Base-by-base conservation (phyloP, 2,113 vertebrate species). In the Clarias gariepinus region DNA sequence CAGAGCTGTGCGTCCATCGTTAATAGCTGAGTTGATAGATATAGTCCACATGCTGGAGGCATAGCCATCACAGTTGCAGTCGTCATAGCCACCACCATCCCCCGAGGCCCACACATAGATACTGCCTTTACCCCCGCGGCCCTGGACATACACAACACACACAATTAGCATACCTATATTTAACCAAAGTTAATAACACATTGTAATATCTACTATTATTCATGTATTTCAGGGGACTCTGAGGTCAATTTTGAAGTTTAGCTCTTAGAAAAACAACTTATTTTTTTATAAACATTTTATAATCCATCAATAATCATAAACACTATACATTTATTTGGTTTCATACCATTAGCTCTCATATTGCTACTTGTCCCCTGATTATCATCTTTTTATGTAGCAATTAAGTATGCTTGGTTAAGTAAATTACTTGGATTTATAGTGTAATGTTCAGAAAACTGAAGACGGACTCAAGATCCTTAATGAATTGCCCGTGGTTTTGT, bases 31-130 rank as follows among this genome's bases (percentile, higher is more conserved):
- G 92, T 99, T 99, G 92, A 99, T 99, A 90, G 98, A 99, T 93
- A 99, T 98, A 9, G 98, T 99, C 98, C 98, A 99, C 98, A 99
- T 99, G 93, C 98, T 99, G 0, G 98, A 99, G 53, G 98, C 98
- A 0, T 99, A 99, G 61, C 98, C 98, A 0, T 99, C 98, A 0
- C 98, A 99, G 92, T 99, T 99, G 88, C 98, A 99, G 93, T 99
- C 98, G 13, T 99, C 98, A 0, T 98, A 99, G 94, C 98, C 98
- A 89, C 98, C 98, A 0, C 98, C 98, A 0, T 99, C 98, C 81
- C 98, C 98, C 0, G 98, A 99, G 11, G 98, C 98, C 98, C 98
- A 99, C 16, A 99, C 98, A 0, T 99, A 99, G 94, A 99, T 99
- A 93, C 98, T 99, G 92, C 98, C 98, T 94, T 98, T 99, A 74